These are phyloP conservation scores for Sanderia malayensis DNA, from an alignment of 30 jellyfish, hydroid and myxozoan species.

Conservation along the genomic window DNA sequence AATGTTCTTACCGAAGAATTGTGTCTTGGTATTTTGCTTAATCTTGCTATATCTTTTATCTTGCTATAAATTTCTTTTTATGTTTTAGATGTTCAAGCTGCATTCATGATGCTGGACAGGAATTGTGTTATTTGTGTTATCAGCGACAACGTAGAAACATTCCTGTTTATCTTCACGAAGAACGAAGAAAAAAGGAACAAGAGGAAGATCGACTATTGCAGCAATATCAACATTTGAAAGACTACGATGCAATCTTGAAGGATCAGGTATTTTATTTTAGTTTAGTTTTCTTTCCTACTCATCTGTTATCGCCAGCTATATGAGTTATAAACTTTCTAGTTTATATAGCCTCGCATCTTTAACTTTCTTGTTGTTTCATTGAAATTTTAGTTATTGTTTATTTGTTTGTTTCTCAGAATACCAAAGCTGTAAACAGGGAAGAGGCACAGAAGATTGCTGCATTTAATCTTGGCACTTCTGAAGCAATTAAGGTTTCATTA, in stretches of 20 bases:
- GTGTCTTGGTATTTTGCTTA: background rate
- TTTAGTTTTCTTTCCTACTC: too few relatives aligned
- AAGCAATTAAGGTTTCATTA: slow-evolving; percentile 78
- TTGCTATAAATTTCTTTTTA: background rate
- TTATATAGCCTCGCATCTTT: too few relatives aligned
- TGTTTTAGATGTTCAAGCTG: slow-evolving; percentile 71
- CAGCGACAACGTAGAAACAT: slow-evolving; percentile 84
- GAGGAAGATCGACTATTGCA: slow-evolving; percentile 86
- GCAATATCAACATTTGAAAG: slow-evolving; percentile 68
- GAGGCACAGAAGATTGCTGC: slow-evolving; percentile 86
- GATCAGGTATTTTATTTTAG: slow-evolving; percentile 94
- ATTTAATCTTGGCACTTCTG: slow-evolving; percentile 80
- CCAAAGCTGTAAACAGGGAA: slow-evolving; percentile 45
- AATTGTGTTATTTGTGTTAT: slow-evolving; percentile 86
- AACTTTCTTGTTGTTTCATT: background rate
- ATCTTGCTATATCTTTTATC: background rate
- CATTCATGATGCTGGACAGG: slow-evolving; percentile 80
- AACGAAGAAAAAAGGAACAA: slow-evolving; percentile 70
- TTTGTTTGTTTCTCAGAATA: slow-evolving; percentile 26
- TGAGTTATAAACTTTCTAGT: too few relatives aligned
- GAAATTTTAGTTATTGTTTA: background rate
- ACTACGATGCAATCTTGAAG: slow-evolving; percentile 68
- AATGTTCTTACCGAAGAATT: too few relatives aligned
- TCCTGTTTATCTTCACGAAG: slow-evolving; percentile 75
- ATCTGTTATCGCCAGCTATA: too few relatives aligned